A percentile compares a stretch with the other conserved stretches of the same genome.
Evolutionary conservation across 2,888 invertebrate genomes (phyloP).

Genomic region (Schizaphis graminum): DNA sequence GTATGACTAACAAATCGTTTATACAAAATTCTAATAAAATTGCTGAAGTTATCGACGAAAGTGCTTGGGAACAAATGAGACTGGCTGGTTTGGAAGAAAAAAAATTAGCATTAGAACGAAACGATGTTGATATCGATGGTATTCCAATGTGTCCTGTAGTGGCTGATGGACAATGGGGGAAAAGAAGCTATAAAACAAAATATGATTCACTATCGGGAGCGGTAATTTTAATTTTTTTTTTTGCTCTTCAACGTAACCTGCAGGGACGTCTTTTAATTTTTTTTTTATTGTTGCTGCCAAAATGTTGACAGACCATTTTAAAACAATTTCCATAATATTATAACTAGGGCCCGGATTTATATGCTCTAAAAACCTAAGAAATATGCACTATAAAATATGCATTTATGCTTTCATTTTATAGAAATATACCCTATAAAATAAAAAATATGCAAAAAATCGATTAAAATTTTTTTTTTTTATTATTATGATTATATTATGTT

Average conservation of each 20-base stretch:
- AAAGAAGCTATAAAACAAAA: constrained; percentile 25
- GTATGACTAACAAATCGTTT: not conserved
- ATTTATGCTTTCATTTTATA: no score
- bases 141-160: constrained; percentile 39
- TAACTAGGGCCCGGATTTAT: no score
- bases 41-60: constrained; percentile 10
- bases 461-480: no score
- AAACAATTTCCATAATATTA: not conserved
- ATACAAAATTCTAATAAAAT: constrained; percentile 2
- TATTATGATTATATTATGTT: no score
- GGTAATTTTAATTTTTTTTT: constrained; percentile 14
- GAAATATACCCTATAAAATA: no score
- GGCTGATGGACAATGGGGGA: constrained; percentile 20
- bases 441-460: no score
- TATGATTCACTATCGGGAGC: constrained; percentile 5
- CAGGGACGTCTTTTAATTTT: no score
- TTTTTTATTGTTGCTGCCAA: no score
- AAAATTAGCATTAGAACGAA: constrained; percentile 19
- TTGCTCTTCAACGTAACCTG: no score
- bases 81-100: constrained; percentile 44
- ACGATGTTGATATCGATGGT: constrained; percentile 29
- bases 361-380: no score
- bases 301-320: no score
- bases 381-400: no score
- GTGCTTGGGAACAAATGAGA: constrained; percentile 31